A percentile compares a stretch with the other conserved stretches of the same genome.
phyloP scores from a whole-genome alignment of 2,888 invertebrate species.

The Cybosia mesomella region DNA sequence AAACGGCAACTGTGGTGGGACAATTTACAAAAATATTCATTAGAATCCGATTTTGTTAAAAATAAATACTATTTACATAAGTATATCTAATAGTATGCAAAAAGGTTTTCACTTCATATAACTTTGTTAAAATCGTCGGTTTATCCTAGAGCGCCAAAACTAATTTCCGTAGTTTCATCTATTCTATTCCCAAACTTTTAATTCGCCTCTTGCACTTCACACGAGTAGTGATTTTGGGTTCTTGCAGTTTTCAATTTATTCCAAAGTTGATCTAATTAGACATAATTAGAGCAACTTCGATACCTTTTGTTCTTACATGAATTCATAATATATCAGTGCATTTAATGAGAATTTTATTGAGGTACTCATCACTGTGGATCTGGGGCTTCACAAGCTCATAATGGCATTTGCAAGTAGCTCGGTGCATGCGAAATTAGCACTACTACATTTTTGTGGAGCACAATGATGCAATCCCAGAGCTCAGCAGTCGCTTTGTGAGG shows the following conservation, averaged over 20 bases:
- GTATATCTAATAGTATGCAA: neutral
- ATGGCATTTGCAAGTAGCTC: slow-evolving; percentile 71
- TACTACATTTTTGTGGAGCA: slow-evolving; percentile 79
- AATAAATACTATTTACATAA: neutral
- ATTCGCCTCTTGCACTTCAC: slow-evolving; percentile 32
- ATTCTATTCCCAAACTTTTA: slow-evolving; percentile 55
- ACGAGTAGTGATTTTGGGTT: slow-evolving; percentile 15
- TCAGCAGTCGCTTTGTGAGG: slow-evolving; percentile 74
- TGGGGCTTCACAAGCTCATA: slow-evolving; percentile 66
- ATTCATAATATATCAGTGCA: slow-evolving; percentile 8
- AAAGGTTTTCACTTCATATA: neutral
- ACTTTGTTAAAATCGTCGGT: neutral
- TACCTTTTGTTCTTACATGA: slow-evolving; percentile 9
- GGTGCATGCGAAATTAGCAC: slow-evolving; percentile 79
- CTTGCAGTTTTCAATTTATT: slow-evolving; percentile 29
- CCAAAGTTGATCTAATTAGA: slow-evolving; percentile 16
- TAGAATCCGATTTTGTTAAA: neutral
- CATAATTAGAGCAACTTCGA: neutral
- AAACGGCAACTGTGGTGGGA: slow-evolving; percentile 13
- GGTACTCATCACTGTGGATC: slow-evolving; percentile 55
- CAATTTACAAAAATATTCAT: neutral
- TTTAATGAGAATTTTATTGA: slow-evolving; percentile 44
- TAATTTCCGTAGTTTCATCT: slow-evolving; percentile 45
- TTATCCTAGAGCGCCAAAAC: slow-evolving; percentile 43
- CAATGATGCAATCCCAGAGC: slow-evolving; percentile 79